Percentiles rank a stretch among this genome's conserved stretches.
Evolutionary conservation across 64 coral and sea anemone genomes (phyloP).

Genomic region (Catalaphyllia jardinei): DNA sequence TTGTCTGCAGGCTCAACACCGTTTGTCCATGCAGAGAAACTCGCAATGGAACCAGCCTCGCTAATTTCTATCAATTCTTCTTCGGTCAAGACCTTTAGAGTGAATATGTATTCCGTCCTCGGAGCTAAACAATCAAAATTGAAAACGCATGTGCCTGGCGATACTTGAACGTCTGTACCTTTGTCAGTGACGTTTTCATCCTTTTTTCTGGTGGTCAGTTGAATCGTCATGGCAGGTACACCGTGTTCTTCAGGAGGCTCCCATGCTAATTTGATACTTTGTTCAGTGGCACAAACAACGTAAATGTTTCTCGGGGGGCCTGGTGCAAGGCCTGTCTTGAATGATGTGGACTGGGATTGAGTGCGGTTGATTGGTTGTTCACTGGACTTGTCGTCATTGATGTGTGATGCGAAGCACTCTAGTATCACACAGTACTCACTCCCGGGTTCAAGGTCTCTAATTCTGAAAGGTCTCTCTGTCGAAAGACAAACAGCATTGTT

Average conservation of each 20-base stretch:
- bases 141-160: constrained; percentile 26
- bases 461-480: constrained; percentile 13
- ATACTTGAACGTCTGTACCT: constrained; percentile 16
- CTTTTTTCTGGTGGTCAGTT: constrained; percentile 27
- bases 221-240: constrained; percentile 8
- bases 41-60: not conserved
- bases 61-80: not conserved
- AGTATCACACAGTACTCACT: constrained; percentile 33
- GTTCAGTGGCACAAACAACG: constrained; percentile 41
- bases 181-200: not conserved
- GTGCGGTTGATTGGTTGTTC: constrained; percentile 40
- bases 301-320: constrained; percentile 38
- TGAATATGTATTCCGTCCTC: constrained; percentile 60
- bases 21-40: constrained; percentile 60
- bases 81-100: constrained; percentile 32
- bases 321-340: constrained; percentile 39
- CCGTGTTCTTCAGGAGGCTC: constrained; percentile 1
- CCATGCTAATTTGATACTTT: constrained; percentile 64
- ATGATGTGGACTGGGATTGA: constrained; percentile 29
- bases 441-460: constrained; percentile 18
- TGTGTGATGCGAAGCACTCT: constrained; percentile 25
- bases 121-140: constrained; percentile 49
- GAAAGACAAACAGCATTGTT: not conserved
- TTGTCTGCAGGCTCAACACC: constrained; percentile 56
- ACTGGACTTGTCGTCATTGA: constrained; percentile 43